Base-by-base conservation (phyloP, 2,113 vertebrate genomes). In the Octodon degus region DNA sequence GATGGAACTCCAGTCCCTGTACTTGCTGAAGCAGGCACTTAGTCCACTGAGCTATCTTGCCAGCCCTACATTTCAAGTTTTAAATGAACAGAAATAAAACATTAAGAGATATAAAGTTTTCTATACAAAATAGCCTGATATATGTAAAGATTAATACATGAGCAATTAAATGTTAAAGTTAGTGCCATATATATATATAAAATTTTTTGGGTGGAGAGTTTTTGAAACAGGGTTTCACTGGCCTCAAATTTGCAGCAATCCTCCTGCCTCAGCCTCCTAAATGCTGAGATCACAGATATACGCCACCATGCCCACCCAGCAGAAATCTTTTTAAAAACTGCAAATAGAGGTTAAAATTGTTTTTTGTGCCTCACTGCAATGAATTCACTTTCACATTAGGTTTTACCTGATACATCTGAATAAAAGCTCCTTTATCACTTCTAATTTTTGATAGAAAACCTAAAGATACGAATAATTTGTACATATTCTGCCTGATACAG, bases 401-500 rank as follows among this genome's bases (percentile, higher is more conserved):
- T 65, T 85, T 74, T 62, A 92, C 3, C 60, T 76, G n/a, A 86
- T 13, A 30, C 40, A 67, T 65, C 32, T 79, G 16, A 72, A 65
- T 83, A 86, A 92, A 86, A 86, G n/a, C 96, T 40, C n/a, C 7
- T 79, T 89, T 76, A 25, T 87, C 95, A 83, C 62, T 97, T 80
- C 74, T 96, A 60, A n/a, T 89, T 94, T 90, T 86, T 7, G 68
- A 89, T 47, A 47, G 12, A 62, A 89, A 89, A 10, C 60, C 40
- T 34, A 76, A 77, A 63, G 30, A 20, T 89, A 8, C 43, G 40
- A 90, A 80, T 50, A 65, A 62, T 96, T 86, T 97, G 93, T 95
- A 86, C 79, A 60, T 80, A 97, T 97, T 97, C 88, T 88, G 63
- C 95, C 94, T 95, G 67, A 58, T 96, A 91, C 11, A 72, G n/a